Base-by-base conservation (phyloP, 1,140 invertebrate species). In the Atta colombica region DNA sequence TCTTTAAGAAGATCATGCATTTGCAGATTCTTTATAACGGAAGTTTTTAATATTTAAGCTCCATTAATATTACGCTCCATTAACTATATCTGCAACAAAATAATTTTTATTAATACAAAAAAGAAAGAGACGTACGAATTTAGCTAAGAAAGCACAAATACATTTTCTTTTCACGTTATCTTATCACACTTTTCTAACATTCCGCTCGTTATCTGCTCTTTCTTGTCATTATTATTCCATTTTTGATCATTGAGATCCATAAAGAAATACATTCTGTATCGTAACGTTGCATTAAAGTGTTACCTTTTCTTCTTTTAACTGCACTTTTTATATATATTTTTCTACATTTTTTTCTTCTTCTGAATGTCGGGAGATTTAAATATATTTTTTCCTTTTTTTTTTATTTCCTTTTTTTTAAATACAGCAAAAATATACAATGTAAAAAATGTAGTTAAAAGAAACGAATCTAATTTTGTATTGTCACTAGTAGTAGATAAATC, bases 221-320 rank as follows among this genome's bases (percentile, higher is more conserved):
- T 7, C 31, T 53, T 14, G 1, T 68, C 49, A 25, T 55, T 81
- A 16, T 69, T 55, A 81, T 71, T 8, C 8, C 4, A 25, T 55
- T 71, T 66, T 80, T 28, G 2, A 8, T 77, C 25, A 1, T 71
- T 31, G 14, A 55, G 7, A 55, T 10, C 5, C 77, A 16, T 39
- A 55, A 71, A 58, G 10, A 55, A 16, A 71, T 58, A 58, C 21
- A 69, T 80, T 21, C 16, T 39, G 2, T 31, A 78, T 65, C 8
- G 16, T 81, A 81, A 66, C 3, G 7, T 77, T 63, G 25, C 12
- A 55, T 80, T 68, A 53, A 12, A 53, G 35, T 66, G 5, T 53
- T 66, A 35, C 18, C 49, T 80, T 53, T 68, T 69, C 75, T 69
- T 55, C n/a, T 55, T 66, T 66, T 78, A 58, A 81, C 77, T 81